Evolutionary conservation across 2,888 invertebrate species (phyloP).

Genomic region (Stenodera caucasica): DNA sequence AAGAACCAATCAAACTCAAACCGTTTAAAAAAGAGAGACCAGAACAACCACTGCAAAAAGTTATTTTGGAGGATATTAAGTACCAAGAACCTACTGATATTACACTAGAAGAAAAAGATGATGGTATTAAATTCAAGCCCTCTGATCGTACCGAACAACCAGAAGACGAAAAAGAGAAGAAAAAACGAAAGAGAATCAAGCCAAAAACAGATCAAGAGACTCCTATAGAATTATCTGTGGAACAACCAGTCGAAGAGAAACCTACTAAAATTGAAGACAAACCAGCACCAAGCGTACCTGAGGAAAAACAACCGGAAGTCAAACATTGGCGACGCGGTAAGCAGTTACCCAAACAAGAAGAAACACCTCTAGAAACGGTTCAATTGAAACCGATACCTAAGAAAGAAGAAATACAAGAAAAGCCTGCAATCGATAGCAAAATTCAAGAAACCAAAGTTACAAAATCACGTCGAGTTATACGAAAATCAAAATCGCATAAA

Average conservation of each 20-base stretch:
- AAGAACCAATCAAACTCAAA: slow-evolving; percentile 53
- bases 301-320: slow-evolving; percentile 25
- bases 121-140: slow-evolving; percentile 42
- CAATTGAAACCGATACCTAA: slow-evolving; percentile 36
- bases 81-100: slow-evolving; percentile 40
- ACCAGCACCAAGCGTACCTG: slow-evolving; percentile 23
- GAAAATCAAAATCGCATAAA: slow-evolving; percentile 21
- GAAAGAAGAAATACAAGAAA: slow-evolving; percentile 33
- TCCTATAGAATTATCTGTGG: slow-evolving; percentile 32
- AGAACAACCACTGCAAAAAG: slow-evolving; percentile 48
- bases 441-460: slow-evolving; percentile 15
- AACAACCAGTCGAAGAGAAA: slow-evolving; percentile 22
- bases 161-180: slow-evolving; percentile 34
- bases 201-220: slow-evolving; percentile 40
- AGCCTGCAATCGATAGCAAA: slow-evolving; percentile 30
- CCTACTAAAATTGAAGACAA: slow-evolving; percentile 28
- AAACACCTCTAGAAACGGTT: slow-evolving; percentile 30
- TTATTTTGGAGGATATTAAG: slow-evolving; percentile 51
- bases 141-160: slow-evolving; percentile 51
- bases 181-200: slow-evolving; percentile 32
- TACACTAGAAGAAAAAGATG: slow-evolving; percentile 42
- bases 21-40: slow-evolving; percentile 47
- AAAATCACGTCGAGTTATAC: slow-evolving; percentile 19
- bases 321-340: slow-evolving; percentile 30
- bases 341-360: slow-evolving; percentile 30